Conservation (phyloP, 2,888 invertebrate genomes). For the Calliphora vomitoria region DNA sequence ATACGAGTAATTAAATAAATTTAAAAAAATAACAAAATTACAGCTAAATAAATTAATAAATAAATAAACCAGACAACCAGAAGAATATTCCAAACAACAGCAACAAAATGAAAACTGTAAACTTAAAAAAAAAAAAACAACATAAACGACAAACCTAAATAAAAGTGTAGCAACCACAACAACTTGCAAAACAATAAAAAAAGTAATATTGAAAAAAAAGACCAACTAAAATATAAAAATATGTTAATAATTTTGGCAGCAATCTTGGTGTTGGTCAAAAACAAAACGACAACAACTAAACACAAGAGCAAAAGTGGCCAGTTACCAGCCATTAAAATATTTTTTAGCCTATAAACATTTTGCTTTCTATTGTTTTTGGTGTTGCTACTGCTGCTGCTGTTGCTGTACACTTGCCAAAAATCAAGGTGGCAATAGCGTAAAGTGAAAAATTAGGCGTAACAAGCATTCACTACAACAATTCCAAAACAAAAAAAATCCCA, state of each 20-base stretch:
- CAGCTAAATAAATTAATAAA: slow-evolving; percentile 60
- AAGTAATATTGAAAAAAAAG: background rate
- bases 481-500: background rate
- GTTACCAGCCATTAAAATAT: slow-evolving; percentile 59
- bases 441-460: slow-evolving; percentile 72
- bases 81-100: slow-evolving; percentile 12
- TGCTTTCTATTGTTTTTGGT: slow-evolving; percentile 38
- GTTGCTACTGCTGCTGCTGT: slow-evolving; percentile 19
- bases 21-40: slow-evolving; percentile 53
- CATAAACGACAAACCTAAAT: slow-evolving; percentile 30
- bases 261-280: slow-evolving; percentile 50
- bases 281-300: slow-evolving; percentile 23
- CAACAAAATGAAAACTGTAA: background rate
- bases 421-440: slow-evolving; percentile 69
- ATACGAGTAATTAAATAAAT: slow-evolving; percentile 60
- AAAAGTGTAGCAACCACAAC: slow-evolving; percentile 46
- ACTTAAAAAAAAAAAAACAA: slow-evolving; percentile 13
- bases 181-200: slow-evolving; percentile 45
- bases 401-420: slow-evolving; percentile 68
- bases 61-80: slow-evolving; percentile 59
- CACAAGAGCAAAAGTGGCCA: slow-evolving; percentile 41
- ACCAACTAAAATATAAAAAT: slow-evolving; percentile 49
- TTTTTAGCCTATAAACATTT: slow-evolving; percentile 31
- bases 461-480: slow-evolving; percentile 46
- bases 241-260: slow-evolving; percentile 74